phyloP scores from a whole-genome alignment of 2,888 invertebrate genomes.

The Ctenicera cuprea region DNA sequence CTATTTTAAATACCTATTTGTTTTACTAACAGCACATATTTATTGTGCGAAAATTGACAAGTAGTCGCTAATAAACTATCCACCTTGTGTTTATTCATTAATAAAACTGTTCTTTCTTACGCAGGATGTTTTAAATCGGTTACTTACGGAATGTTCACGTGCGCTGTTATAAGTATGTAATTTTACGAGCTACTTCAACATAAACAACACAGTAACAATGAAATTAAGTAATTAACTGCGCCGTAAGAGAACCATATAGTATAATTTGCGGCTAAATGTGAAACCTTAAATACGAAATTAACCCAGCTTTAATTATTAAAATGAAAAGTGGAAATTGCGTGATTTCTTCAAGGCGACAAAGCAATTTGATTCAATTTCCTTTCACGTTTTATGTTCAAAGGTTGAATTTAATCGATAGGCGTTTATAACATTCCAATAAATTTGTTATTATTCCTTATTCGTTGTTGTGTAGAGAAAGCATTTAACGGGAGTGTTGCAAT shows the following conservation, averaged over 20 bases:
- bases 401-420: conserved; percentile 9
- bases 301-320: neutral
- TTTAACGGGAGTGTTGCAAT: neutral
- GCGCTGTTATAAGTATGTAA: neutral
- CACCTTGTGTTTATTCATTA: conserved; percentile 3
- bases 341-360: conserved; percentile 26
- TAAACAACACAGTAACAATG: conserved; percentile 5
- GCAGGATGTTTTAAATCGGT: neutral
- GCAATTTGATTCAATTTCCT: conserved; percentile 14
- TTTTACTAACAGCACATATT: neutral
- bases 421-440: conserved; percentile 22
- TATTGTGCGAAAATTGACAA: neutral
- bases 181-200: conserved; percentile 5
- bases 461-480: neutral
- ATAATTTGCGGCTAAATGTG: neutral
- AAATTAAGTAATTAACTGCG: conserved; percentile 5
- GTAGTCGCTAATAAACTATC: conserved; percentile 9
- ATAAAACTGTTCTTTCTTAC: neutral
- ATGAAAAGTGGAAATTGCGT: conserved; percentile 23
- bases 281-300: neutral
- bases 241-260: neutral
- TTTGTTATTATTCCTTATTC: conserved; percentile 11
- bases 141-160: conserved; percentile 11
- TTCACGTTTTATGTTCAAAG: conserved; percentile 22
- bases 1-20: neutral